phyloP scores from a whole-genome alignment of 1,140 invertebrate genomes.

The Chlorops oryzae region DNA sequence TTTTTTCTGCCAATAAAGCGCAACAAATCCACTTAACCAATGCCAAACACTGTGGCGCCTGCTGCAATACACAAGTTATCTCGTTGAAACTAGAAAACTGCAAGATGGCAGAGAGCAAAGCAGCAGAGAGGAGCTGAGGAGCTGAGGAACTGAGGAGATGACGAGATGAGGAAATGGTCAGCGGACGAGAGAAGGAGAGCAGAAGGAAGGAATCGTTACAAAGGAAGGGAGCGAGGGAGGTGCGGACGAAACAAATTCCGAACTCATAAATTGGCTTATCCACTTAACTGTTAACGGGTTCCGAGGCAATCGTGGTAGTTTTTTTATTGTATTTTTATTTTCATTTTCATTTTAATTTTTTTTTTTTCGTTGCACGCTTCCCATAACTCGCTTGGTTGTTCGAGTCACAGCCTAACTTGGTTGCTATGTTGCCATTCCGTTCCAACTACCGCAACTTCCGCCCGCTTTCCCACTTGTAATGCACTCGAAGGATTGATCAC shows the following conservation, averaged over 20 bases:
- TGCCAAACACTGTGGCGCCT: constrained; percentile 27
- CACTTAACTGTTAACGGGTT: constrained; percentile 48
- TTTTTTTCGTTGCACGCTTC: too few species aligned
- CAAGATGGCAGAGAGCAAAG: background rate
- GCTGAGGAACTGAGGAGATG: too few species aligned
- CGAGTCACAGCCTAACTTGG: too few species aligned
- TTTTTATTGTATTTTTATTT: background rate
- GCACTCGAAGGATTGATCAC: constrained; percentile 20
- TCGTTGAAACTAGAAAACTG: background rate
- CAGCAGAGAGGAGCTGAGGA: background rate
- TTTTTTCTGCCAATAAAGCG: constrained; percentile 46
- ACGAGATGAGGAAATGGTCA: too few species aligned
- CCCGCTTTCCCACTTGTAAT: constrained; percentile 16
- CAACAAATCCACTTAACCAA: constrained; percentile 46
- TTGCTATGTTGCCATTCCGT: too few species aligned
- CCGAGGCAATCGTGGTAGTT: constrained; percentile 1
- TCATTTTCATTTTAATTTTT: too few species aligned
- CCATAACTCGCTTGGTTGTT: too few species aligned
- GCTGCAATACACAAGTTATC: too few species aligned
- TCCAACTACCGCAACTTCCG: too few species aligned
- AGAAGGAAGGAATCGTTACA: too few species aligned
- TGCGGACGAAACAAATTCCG: constrained; percentile 41
- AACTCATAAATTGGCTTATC: constrained; percentile 48
- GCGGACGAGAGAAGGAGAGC: too few species aligned
- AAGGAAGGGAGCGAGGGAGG: too few species aligned